Evolutionary conservation across 2,888 invertebrate species (phyloP), one percentile per base, ranked within the genome.

Genomic region (Carterocephalus palaemon): DNA sequence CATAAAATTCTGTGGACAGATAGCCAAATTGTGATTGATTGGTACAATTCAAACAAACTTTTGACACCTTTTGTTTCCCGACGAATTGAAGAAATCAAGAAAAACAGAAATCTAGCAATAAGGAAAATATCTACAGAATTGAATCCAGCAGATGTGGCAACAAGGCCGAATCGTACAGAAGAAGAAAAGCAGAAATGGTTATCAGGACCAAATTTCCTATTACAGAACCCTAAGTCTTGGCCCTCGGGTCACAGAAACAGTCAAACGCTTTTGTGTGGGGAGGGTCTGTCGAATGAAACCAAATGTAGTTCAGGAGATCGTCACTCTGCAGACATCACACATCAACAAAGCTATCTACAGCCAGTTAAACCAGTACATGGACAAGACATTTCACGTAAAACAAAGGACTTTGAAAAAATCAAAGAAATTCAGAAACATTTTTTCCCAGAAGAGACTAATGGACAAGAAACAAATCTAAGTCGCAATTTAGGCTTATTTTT

Each of bases 121-220:
- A 36, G 32, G 4, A 41, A 37, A 23, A 29, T 48, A 10, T 40
- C 48, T 10, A 16, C 36, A n/a, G 8, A 31, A 40, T 4, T 38
- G 4, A 46, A 46, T 32, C 33, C 39, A 7, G 34, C 46, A 3
- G 46, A 46, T 17, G 17, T 39, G 40, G 46, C 29, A 6, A 40
- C 46, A 8, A 33, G 39, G 17, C 5, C 29, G 10, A 29, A 40
- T 6, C 5, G 24, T 13, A 19, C 16, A 15, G 24, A 38, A n/a
- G n/a, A n/a, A n/a, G n/a, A n/a, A n/a, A n/a, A n/a, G n/a, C n/a
- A n/a, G n/a, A n/a, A n/a, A n/a, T n/a, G n/a, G n/a, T n/a, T n/a
- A n/a, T n/a, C n/a, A n/a, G n/a, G n/a, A n/a, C n/a, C n/a, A n/a
- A n/a, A n/a, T n/a, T n/a, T n/a, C n/a, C n/a, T n/a, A n/a, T n/a